Evolutionary conservation across 1,140 invertebrate species (phyloP).

Genomic region (Littorina saxatilis): DNA sequence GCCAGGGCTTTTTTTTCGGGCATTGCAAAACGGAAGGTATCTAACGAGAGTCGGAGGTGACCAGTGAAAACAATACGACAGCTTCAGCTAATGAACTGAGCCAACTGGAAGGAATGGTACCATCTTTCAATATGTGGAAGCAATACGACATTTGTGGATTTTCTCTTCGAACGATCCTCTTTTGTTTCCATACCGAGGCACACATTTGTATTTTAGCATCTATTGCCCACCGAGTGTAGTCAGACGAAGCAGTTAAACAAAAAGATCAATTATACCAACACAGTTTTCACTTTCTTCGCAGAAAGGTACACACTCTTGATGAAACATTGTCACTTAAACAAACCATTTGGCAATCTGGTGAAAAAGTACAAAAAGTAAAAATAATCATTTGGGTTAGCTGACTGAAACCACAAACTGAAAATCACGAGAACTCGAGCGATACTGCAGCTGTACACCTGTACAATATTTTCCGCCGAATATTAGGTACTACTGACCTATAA

Average conservation of each 20-base stretch:
- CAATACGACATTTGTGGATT: not conserved
- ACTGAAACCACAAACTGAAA: not conserved
- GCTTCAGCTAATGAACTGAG: not conserved
- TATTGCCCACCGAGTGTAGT: not conserved
- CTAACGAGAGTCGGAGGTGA: no score
- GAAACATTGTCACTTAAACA: not conserved
- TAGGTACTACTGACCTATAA: no score
- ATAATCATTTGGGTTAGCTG: not conserved
- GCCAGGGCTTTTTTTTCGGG: no score
- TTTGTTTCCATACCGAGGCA: not conserved
- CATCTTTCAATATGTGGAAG: not conserved
- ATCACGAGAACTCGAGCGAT: not conserved
- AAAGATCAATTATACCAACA: not conserved
- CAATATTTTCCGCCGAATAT: no score
- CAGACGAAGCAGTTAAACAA: not conserved
- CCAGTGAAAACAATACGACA: not conserved
- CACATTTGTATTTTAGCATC: not conserved
- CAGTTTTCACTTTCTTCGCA: not conserved
- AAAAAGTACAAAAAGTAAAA: conserved; percentile 33
- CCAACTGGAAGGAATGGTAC: conserved; percentile 12
- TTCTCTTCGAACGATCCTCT: not conserved
- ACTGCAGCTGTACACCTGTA: conserved; percentile 5
- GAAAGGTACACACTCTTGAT: not conserved
- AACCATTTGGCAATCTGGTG: not conserved
- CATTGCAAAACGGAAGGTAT: no score